These are phyloP conservation scores for Trypoxylon attenuatum DNA, from an alignment of 2,888 invertebrate genomes.

Conservation along the genomic window DNA sequence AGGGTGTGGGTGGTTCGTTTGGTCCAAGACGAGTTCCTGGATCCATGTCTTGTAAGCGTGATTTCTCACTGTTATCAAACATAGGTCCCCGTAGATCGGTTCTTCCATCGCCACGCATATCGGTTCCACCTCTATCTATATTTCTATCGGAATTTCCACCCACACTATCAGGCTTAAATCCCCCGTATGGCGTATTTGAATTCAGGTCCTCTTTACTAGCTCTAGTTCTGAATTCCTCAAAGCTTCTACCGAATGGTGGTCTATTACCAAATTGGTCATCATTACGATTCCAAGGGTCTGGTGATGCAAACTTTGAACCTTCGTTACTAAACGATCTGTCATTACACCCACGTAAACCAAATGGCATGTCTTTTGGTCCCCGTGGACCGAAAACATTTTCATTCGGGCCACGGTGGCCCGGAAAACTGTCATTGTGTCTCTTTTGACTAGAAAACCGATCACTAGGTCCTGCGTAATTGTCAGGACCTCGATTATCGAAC, in stretches of 20 bases:
- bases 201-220: slow-evolving; percentile 4
- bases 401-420: slow-evolving; percentile 15
- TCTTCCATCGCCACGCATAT: slow-evolving; percentile 7
- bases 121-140: neutral
- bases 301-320: slow-evolving; percentile 28
- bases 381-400: neutral
- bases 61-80: slow-evolving; percentile 7
- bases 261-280: slow-evolving; percentile 25
- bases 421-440: slow-evolving; percentile 14
- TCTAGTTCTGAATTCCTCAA: slow-evolving; percentile 22
- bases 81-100: neutral
- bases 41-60: neutral
- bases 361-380: slow-evolving; percentile 8
- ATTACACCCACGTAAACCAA: slow-evolving; percentile 7
- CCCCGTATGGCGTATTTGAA: neutral
- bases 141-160: slow-evolving; percentile 5
- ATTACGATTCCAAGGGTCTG: slow-evolving; percentile 14
- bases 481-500: slow-evolving; percentile 30
- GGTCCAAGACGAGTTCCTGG: slow-evolving; percentile 11
- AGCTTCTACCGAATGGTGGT: slow-evolving; percentile 27
- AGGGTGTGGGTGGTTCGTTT: slow-evolving; percentile 9
- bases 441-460: slow-evolving; percentile 28
- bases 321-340: slow-evolving; percentile 16
- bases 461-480: slow-evolving; percentile 27
- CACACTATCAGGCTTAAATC: slow-evolving; percentile 2